phyloP scores from a whole-genome alignment of 2,113 vertebrate genomes.

The Apteryx mantelli region DNA sequence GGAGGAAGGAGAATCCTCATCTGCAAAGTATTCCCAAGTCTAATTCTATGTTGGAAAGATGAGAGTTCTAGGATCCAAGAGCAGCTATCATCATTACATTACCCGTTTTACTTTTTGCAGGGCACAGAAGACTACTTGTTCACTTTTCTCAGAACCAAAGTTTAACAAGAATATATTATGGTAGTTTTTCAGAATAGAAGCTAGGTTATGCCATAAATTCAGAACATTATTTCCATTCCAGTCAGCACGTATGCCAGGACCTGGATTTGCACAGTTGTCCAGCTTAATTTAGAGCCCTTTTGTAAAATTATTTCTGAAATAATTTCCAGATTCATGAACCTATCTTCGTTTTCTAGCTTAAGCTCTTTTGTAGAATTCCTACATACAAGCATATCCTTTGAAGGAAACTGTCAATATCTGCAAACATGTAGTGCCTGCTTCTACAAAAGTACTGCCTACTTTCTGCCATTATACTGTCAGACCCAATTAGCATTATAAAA shows the following conservation, averaged over 20 bases:
- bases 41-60: neutral
- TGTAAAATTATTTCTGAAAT: neutral
- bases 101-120: neutral
- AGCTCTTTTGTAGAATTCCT: neutral
- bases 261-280: neutral
- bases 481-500: constrained; percentile 34
- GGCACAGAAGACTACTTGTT: neutral
- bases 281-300: neutral
- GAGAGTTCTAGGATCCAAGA: neutral
- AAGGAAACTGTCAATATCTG: constrained; percentile 5
- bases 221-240: neutral
- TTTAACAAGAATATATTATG: neutral
- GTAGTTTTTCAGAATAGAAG: neutral
- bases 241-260: neutral
- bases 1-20: neutral
- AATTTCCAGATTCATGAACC: neutral
- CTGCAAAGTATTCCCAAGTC: neutral
- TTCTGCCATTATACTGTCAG: constrained; percentile 28
- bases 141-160: neutral
- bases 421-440: constrained; percentile 41
- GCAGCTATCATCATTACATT: neutral
- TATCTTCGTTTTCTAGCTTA: neutral
- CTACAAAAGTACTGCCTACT: constrained; percentile 19
- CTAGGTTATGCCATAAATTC: neutral
- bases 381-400: neutral